Conservation (phyloP, 1,140 invertebrate genomes). For the Drosophila chauvacae region DNA sequence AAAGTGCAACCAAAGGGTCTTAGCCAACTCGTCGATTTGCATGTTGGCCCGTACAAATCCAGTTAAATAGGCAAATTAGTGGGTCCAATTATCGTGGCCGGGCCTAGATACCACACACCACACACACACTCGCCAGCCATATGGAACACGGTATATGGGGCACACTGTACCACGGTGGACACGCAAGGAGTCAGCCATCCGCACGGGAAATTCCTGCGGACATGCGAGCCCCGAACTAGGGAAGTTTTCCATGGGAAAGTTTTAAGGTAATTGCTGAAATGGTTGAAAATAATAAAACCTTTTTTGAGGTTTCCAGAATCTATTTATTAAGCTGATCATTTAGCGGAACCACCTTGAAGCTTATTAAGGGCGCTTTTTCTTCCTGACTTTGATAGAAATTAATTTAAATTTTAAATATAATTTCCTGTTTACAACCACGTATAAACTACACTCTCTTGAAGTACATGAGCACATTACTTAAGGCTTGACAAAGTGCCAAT, state of each 20-base stretch:
- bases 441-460: constrained; percentile 18
- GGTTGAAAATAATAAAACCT: not conserved
- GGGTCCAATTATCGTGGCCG: constrained; percentile 64
- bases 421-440: not conserved
- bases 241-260: constrained; percentile 34
- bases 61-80: constrained; percentile 80
- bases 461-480: constrained; percentile 19
- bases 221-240: constrained; percentile 28
- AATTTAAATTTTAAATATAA: not conserved
- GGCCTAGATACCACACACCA: constrained; percentile 44
- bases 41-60: constrained; percentile 64
- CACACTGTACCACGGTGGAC: constrained; percentile 48
- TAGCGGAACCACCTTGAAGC: constrained; percentile 5
- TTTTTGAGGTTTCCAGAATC: not conserved
- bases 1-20: constrained; percentile 45
- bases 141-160: constrained; percentile 45
- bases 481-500: constrained; percentile 76
- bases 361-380: not conserved
- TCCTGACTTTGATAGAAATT: not conserved
- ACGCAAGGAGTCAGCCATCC: constrained; percentile 24
- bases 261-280: constrained; percentile 13
- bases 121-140: constrained; percentile 16
- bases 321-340: constrained; percentile 13
- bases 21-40: constrained; percentile 54
- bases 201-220: constrained; percentile 24